Evolutionary conservation across 2,888 invertebrate species (phyloP), one percentile per base, ranked within the genome.

Genomic region (Erannis defoliaria): DNA sequence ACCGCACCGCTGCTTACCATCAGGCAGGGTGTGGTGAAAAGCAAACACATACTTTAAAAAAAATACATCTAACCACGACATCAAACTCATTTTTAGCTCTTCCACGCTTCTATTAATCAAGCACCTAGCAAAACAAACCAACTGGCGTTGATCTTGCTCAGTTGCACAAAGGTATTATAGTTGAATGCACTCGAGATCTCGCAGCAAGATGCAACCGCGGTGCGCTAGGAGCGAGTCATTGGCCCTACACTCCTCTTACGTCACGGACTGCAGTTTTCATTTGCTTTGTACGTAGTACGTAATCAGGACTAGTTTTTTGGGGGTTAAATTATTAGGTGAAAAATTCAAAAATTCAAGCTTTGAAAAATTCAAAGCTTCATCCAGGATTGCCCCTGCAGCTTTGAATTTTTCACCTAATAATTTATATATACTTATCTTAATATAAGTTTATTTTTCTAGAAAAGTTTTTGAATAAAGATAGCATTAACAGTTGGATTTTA

Each of bases 161-260:
- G 62, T 58, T 64, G 62, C 66, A 62, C 68, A 70, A 64, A 66
- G 63, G 63, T 72, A 73, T 67, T 73, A 68, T 70, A 77, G 85
- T 85, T 85, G 84, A 84, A 84, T 84, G 84, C 80, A 81, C 84
- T 69, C 74, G 46, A 64, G 64, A 66, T 69, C 67, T 61, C 64
- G 66, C 69, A 68, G 68, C 64, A 66, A 75, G 77, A 73, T 77
- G 78, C 77, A 75, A 73, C 75, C 74, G 49, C 72, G 69, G 67
- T 75, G 77, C 71, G 71, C 71, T 60, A 45, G 62, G 71, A 58
- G 57, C 61, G 12, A 76, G 86, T 82, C 85, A 73, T 82, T 83
- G 82, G 78, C 86, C 85, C 78, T 85, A 82, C 80, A 85, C 77
- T 76, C 71, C 70, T 59, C 56, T 71, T 67, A 69, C 73, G 68